Evolutionary conservation across 2,797 vertebrate species (phyloP).

Genomic region (Oryzias dopingdopingensis): DNA sequence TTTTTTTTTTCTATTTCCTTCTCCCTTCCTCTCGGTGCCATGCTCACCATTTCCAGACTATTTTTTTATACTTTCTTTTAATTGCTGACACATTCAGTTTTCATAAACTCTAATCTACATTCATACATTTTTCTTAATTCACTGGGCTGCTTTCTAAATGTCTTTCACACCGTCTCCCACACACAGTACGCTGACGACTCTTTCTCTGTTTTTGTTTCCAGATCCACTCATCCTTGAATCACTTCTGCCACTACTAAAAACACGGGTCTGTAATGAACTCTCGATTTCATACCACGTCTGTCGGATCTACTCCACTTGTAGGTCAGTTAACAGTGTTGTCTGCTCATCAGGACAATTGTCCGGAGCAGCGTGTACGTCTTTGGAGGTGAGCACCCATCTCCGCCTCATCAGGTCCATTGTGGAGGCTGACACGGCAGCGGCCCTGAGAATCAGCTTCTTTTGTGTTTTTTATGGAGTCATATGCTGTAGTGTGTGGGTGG

Average conservation of each 20-base stretch:
- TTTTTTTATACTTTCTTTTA: background rate
- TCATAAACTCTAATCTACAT: constrained; percentile 6
- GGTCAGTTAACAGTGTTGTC: constrained; percentile 43
- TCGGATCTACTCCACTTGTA: constrained; percentile 11
- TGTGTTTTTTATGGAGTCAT: constrained; percentile 47
- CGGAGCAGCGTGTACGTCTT: background rate
- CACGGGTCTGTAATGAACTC: constrained; percentile 7
- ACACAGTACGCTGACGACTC: background rate
- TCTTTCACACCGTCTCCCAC: constrained; percentile 6
- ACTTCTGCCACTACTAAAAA: constrained; percentile 3
- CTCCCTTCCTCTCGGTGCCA: constrained; percentile 1
- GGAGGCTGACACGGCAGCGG: constrained; percentile 49
- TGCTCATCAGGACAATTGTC: constrained; percentile 41
- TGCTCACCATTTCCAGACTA: constrained; percentile 8
- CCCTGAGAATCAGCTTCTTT: constrained; percentile 55
- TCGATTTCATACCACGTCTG: constrained; percentile 14
- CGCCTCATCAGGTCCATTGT: constrained; percentile 53
- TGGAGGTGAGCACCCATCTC: constrained; percentile 27
- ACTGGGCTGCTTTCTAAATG: background rate
- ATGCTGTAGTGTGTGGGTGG: constrained; percentile 51
- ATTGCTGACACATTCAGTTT: constrained; percentile 19
- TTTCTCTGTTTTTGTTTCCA: constrained; percentile 2
- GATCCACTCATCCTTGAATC: constrained; percentile 6
- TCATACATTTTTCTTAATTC: constrained; percentile 18
- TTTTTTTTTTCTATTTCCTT: constrained; percentile 35